Evolutionary conservation across 2,888 invertebrate species (phyloP).

Genomic region (Chloromyia formosa): DNA sequence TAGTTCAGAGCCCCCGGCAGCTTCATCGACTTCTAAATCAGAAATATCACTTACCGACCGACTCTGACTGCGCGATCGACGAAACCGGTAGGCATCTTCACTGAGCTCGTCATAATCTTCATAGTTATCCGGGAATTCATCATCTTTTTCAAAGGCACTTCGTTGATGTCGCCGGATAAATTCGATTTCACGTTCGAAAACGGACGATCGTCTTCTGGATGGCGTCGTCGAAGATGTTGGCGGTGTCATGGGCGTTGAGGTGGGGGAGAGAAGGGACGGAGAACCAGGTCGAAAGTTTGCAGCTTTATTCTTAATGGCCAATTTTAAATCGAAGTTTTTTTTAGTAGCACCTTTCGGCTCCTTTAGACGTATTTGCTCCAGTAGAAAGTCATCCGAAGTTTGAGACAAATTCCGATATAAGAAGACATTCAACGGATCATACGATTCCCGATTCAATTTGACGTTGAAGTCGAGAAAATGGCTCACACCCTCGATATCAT

Average conservation of each 20-base stretch:
- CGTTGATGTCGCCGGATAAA: slow-evolving; percentile 54
- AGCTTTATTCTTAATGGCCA: background rate
- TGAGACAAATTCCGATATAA: slow-evolving; percentile 39
- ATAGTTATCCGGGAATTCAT: slow-evolving; percentile 61
- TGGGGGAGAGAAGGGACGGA: background rate
- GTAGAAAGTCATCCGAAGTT: slow-evolving; percentile 48
- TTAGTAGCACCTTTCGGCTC: slow-evolving; percentile 24
- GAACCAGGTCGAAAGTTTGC: background rate
- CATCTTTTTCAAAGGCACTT: slow-evolving; percentile 56
- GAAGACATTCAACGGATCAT: background rate
- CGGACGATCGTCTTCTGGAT: slow-evolving; percentile 55
- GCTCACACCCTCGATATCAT: slow-evolving; percentile 46
- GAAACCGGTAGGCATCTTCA: slow-evolving; percentile 57
- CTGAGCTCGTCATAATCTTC: slow-evolving; percentile 55
- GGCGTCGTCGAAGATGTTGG: slow-evolving; percentile 19
- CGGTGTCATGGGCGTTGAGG: background rate
- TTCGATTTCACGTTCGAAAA: slow-evolving; percentile 56
- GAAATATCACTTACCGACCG: slow-evolving; percentile 55
- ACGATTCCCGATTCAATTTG: slow-evolving; percentile 56
- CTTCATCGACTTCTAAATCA: slow-evolving; percentile 31
- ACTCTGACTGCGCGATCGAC: slow-evolving; percentile 59
- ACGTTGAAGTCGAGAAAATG: slow-evolving; percentile 55
- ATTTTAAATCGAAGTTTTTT: slow-evolving; percentile 43
- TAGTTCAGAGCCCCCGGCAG: slow-evolving; percentile 49
- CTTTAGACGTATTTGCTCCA: slow-evolving; percentile 8